phyloP scores from a whole-genome alignment of 2,888 invertebrate genomes.

The Sepioteuthis lessoniana region DNA sequence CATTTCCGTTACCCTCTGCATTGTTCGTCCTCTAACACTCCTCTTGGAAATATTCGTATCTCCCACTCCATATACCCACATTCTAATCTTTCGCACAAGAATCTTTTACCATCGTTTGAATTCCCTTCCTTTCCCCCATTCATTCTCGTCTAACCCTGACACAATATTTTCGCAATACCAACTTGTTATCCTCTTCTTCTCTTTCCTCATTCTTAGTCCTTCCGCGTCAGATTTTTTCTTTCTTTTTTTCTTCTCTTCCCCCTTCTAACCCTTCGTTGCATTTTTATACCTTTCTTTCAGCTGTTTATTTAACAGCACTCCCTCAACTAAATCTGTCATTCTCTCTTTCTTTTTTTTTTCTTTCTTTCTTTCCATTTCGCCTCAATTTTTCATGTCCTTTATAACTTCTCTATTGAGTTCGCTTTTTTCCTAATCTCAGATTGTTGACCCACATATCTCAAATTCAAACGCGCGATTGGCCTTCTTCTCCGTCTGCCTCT shows the following conservation, averaged over 20 bases:
- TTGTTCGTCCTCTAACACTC: background rate
- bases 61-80: background rate
- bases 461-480: background rate
- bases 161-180: slow-evolving; percentile 9
- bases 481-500: background rate
- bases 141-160: slow-evolving; percentile 17
- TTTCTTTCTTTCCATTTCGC: background rate
- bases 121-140: background rate
- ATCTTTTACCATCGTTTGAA: background rate
- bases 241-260: no score
- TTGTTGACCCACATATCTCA: slow-evolving; percentile 13
- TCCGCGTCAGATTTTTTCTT: no score
- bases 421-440: background rate
- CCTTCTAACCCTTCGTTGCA: no score
- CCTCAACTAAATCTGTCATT: background rate
- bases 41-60: background rate
- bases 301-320: background rate
- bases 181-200: background rate
- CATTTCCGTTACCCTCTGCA: background rate
- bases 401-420: no score
- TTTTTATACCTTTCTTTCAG: background rate
- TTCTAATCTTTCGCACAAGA: background rate
- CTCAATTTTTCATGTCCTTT: no score
- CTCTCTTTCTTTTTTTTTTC: background rate
- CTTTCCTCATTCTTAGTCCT: no score